Base-by-base conservation (phyloP, 2,888 invertebrate species). In the Euclidia mi region DNA sequence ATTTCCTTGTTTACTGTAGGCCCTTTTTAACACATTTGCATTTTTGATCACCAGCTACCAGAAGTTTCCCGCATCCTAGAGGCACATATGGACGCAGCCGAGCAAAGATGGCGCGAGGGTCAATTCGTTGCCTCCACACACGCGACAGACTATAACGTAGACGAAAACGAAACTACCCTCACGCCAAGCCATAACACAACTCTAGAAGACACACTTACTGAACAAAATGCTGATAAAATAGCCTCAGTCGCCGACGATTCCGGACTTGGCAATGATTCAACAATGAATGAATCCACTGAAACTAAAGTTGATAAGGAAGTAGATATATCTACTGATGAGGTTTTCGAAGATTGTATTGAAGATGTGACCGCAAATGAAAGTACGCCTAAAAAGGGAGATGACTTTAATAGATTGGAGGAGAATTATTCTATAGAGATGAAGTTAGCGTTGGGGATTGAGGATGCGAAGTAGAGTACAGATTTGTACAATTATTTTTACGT, bases 391-490 rank as follows among this genome's bases (percentile, higher is more conserved):
- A 64, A 56, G 0, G 53, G 59, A 20, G 61, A 57, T 4, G 70
- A 76, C 0, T 87, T 84, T 55, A 73, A 82, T 60, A 76, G 84
- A 6, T 77, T 84, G 1, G 85, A 82, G 34, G 89, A 89, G 64
- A 90, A 83, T 49, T 90, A 89, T 65, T 89, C 92, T 2, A 65
- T 94, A 38, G 94, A 94, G 78, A 94, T 94, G 94, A 92, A 92
- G 65, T 56, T 91, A 42, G 90, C 89, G 43, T 76, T 91, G 70
- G 89, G 86, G 2, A 82, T 87, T 65, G 85, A 83, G 25, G 76
- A 76, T 43, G 55, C 64, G 7, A 58, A 69, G 47, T 57, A 62
- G 15, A 1, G 10, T 12, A 12, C 12, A 25, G 9, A 11, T 32
- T n/a, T 14, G 2, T 34, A 2, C 14, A 34, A 2, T 34, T 34